Percentiles rank a stretch among this genome's conserved stretches.
Conservation (phyloP, 2,113 vertebrate species). For the Synodontis membranacea region DNA sequence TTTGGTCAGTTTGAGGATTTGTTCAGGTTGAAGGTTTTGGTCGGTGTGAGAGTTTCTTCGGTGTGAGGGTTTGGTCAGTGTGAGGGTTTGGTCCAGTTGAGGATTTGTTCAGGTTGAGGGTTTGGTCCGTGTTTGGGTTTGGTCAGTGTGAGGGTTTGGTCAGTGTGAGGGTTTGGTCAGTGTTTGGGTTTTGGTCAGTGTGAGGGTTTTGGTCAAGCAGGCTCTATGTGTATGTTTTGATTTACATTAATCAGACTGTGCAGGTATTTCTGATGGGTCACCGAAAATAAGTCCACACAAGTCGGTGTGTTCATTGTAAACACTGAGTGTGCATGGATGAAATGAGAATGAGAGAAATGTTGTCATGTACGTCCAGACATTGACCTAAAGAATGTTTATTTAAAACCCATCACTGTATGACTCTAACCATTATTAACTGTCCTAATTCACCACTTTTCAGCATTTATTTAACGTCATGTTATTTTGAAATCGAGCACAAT, state of each 20-base stretch:
- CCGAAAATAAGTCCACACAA: neutral
- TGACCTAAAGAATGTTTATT: neutral
- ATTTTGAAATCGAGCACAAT: neutral
- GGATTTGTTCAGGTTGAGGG: neutral
- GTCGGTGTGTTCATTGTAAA: neutral
- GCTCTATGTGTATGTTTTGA: neutral
- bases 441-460: neutral
- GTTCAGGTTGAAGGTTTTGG: neutral
- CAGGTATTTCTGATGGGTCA: neutral
- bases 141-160: neutral
- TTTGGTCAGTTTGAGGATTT: neutral
- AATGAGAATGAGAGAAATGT: neutral
- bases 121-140: neutral
- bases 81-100: neutral
- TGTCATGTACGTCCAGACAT: neutral
- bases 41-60: neutral
- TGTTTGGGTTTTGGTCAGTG: neutral
- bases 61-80: neutral
- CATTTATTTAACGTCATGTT: neutral
- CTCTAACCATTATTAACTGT: neutral
- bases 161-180: neutral
- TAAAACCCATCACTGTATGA: neutral
- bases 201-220: too few species aligned
- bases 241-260: neutral
- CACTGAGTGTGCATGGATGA: neutral